Percentiles rank a stretch among this genome's conserved stretches.
Conservation (phyloP, 1,140 invertebrate genomes). For the Drosophila sturtevanti region DNA sequence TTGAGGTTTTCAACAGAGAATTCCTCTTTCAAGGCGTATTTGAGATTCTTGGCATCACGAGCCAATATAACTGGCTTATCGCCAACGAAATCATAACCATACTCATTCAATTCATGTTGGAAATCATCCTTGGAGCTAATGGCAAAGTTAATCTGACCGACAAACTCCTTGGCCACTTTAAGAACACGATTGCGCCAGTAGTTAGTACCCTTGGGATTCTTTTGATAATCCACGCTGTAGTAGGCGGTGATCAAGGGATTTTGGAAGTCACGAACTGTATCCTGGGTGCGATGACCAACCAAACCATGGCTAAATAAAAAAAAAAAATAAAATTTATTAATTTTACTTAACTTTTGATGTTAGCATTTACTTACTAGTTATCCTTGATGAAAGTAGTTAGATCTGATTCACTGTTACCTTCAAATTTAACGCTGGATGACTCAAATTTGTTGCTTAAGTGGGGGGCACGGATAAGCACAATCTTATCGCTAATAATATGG, state of each 20-base stretch:
- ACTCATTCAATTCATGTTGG: constrained; percentile 96
- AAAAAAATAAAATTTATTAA: neutral
- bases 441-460: constrained; percentile 96
- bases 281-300: constrained; percentile 93
- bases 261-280: constrained; percentile 93
- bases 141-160: constrained; percentile 92
- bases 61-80: constrained; percentile 96
- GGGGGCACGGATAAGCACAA: constrained; percentile 95
- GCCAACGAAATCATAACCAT: constrained; percentile 93
- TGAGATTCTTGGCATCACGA: constrained; percentile 91
- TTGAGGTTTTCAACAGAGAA: constrained; percentile 96
- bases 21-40: constrained; percentile 95
- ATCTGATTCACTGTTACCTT: constrained; percentile 87
- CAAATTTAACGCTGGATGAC: constrained; percentile 88
- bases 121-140: constrained; percentile 96
- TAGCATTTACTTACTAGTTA: constrained; percentile 89
- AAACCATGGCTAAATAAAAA: constrained; percentile 91
- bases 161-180: constrained; percentile 95
- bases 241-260: constrained; percentile 96
- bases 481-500: constrained; percentile 86
- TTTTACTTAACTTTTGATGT: neutral
- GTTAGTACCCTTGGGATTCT: constrained; percentile 99
- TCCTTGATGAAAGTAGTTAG: constrained; percentile 92
- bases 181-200: constrained; percentile 99
- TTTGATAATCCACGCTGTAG: constrained; percentile 97